A percentile compares a stretch with the other conserved stretches of the same genome.
These are phyloP conservation scores for Rhagium mordax DNA, from an alignment of 2,888 invertebrate genomes.

Conservation along the genomic window DNA sequence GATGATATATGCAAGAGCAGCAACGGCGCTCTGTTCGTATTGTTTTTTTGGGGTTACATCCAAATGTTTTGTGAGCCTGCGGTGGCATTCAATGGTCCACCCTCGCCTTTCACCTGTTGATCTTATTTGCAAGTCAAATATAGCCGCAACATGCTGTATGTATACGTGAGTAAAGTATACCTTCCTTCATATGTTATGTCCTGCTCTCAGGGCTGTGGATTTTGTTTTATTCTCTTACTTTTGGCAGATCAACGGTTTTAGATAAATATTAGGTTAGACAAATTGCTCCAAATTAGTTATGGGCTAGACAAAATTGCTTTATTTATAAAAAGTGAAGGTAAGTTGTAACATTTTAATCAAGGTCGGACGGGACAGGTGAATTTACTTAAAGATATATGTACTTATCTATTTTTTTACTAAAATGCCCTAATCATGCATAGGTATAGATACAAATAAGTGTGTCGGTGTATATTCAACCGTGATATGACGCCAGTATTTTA, in stretches of 20 bases:
- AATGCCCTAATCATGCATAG: background rate
- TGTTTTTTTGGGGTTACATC: constrained; percentile 44
- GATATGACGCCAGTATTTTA: background rate
- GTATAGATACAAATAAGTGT: background rate
- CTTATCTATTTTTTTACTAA: background rate
- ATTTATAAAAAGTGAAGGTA: constrained; percentile 3
- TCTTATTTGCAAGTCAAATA: constrained; percentile 63
- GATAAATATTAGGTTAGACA: constrained; percentile 16
- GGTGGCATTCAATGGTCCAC: constrained; percentile 59
- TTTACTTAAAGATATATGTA: background rate
- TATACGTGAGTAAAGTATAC: constrained; percentile 47
- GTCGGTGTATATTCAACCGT: background rate
- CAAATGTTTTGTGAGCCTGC: constrained; percentile 51
- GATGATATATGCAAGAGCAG: constrained; percentile 48
- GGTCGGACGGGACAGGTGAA: background rate
- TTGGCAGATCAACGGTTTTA: constrained; percentile 7
- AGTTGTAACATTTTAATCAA: background rate
- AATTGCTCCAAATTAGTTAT: constrained; percentile 17
- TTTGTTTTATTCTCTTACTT: background rate
- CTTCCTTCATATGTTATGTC: constrained; percentile 18
- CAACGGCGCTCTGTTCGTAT: constrained; percentile 37
- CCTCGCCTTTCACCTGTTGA: constrained; percentile 66
- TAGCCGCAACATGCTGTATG: constrained; percentile 52
- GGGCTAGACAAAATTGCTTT: background rate
- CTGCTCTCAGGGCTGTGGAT: background rate